A percentile compares a stretch with the other conserved stretches of the same genome.
Evolutionary conservation across 2,113 vertebrate genomes (phyloP).

Genomic region (Eudorcas thomsonii): DNA sequence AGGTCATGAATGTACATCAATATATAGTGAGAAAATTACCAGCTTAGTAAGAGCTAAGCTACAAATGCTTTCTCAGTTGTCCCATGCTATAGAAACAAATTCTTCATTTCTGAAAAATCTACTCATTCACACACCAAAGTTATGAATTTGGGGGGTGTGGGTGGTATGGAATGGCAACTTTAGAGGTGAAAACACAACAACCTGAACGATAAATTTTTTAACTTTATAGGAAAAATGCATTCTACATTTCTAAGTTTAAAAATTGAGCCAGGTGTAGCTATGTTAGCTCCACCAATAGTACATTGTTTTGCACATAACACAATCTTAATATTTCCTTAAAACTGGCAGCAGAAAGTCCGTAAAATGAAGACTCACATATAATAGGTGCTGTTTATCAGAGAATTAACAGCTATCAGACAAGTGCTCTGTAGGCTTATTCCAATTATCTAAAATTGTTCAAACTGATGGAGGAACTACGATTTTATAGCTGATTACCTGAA

Average conservation of each 20-base stretch:
- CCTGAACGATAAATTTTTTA: neutral
- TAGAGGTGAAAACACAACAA: neutral
- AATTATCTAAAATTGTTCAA: neutral
- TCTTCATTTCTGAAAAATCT: neutral
- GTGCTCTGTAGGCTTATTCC: neutral
- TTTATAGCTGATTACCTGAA: neutral
- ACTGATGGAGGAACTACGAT: neutral
- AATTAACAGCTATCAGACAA: neutral
- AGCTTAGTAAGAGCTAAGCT: neutral
- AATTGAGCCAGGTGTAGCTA: neutral
- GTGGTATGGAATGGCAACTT: neutral
- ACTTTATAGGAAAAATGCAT: neutral
- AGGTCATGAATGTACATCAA: neutral
- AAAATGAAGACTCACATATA: neutral
- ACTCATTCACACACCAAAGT: neutral
- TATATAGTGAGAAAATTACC: rapidly evolving
- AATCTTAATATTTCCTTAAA: neutral
- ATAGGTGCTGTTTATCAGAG: neutral
- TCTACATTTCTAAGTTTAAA: neutral
- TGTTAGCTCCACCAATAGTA: neutral
- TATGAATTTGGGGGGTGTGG: neutral
- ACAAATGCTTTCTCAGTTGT: neutral
- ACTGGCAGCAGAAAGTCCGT: neutral
- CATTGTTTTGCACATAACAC: neutral
- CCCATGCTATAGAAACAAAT: neutral